These are phyloP conservation scores for Himantopus leucocephalus DNA, from an alignment of 2,113 vertebrate genomes.

Conservation along the genomic window DNA sequence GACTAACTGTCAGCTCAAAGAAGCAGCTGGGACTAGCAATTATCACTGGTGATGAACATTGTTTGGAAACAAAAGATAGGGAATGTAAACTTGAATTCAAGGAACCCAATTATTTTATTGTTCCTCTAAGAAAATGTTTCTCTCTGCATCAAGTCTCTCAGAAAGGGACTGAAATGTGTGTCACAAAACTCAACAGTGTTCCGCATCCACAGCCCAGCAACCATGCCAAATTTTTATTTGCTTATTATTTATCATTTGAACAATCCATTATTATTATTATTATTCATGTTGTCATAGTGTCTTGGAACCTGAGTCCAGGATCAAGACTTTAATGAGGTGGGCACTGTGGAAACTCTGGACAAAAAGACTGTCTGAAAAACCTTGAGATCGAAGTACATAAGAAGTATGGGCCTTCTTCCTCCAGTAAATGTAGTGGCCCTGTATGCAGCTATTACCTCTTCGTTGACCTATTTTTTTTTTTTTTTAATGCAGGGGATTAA, in stretches of 20 bases:
- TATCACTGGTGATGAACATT: background rate
- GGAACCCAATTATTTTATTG: background rate
- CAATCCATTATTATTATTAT: background rate
- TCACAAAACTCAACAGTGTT: background rate
- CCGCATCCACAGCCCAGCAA: background rate
- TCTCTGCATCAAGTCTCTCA: background rate
- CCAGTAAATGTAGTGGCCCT: background rate
- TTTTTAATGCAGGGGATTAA: background rate
- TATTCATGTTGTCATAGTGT: background rate
- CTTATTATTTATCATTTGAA: background rate
- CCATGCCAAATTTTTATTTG: rapidly evolving
- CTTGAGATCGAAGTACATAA: background rate
- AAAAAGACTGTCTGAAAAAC: background rate
- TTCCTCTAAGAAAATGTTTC: background rate
- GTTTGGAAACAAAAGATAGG: background rate
- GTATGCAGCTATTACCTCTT: background rate
- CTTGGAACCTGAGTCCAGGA: background rate
- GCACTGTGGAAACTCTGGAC: background rate
- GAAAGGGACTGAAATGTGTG: background rate
- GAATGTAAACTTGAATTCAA: background rate
- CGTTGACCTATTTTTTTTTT: no score
- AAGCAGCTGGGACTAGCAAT: background rate
- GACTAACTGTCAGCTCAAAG: background rate
- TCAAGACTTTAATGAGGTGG: background rate
- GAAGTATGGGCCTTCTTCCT: background rate